Conservation (phyloP, 92 coral and sea anemone genomes). For the Zoanthus gigantus region DNA sequence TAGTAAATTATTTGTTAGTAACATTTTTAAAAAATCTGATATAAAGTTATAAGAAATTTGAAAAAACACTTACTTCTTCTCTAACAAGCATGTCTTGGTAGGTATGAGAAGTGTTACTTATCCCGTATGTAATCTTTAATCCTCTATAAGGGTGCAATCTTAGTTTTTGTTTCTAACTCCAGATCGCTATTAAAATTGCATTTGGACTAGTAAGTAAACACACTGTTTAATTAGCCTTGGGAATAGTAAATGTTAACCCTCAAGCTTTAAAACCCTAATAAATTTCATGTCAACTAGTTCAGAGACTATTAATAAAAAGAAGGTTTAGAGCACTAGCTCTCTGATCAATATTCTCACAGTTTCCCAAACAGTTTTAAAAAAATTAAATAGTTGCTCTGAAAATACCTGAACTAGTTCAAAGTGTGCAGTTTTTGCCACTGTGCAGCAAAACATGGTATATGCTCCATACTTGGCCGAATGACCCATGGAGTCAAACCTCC, state of each 20-base stretch:
- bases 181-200: too few species aligned
- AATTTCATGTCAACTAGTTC: background rate
- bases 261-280: background rate
- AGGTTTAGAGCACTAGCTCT: background rate
- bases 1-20: background rate
- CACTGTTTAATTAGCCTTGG: background rate
- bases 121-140: background rate
- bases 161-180: too few species aligned
- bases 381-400: background rate
- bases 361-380: background rate
- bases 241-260: background rate
- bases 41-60: background rate
- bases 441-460: slow-evolving; percentile 51
- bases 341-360: background rate
- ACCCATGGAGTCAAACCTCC: slow-evolving; percentile 70
- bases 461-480: slow-evolving; percentile 69
- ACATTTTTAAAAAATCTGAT: background rate
- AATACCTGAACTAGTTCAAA: slow-evolving; percentile 69
- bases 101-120: too few species aligned
- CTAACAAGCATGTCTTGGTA: too few species aligned
- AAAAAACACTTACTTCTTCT: background rate
- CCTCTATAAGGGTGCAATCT: background rate
- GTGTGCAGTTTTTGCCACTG: slow-evolving; percentile 52
- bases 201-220: too few species aligned
- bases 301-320: background rate